phyloP scores from a whole-genome alignment of 2,888 invertebrate species.

The Rhodophaea formosa region DNA sequence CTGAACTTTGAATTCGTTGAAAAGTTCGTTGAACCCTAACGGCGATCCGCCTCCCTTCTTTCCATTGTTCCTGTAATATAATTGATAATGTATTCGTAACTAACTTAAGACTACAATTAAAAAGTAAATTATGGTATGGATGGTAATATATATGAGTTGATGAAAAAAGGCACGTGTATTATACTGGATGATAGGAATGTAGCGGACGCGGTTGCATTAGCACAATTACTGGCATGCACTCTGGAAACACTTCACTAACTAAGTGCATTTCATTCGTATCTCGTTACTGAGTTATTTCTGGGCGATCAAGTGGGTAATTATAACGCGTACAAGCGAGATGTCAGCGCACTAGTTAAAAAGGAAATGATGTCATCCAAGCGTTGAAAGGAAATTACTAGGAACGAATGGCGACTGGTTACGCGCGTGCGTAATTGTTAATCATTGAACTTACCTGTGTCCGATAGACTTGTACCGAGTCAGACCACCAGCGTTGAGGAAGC shows the following conservation, averaged over 20 bases:
- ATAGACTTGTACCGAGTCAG: conserved; percentile 88
- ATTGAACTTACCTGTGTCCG: conserved; percentile 79
- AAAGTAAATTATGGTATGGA: not conserved
- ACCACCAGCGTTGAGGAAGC: conserved; percentile 91
- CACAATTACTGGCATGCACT: conserved; percentile 67
- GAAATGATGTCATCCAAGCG: conserved; percentile 48
- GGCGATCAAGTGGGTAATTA: conserved; percentile 45
- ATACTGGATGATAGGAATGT: conserved; percentile 62
- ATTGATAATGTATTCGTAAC: conserved; percentile 17
- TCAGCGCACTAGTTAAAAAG: conserved; percentile 45
- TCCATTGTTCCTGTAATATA: conserved; percentile 80
- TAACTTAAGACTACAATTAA: not conserved
- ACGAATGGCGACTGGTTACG: conserved; percentile 37
- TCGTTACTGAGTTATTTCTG: conserved; percentile 52
- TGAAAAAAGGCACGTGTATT: conserved; percentile 41
- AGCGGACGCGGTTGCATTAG: conserved; percentile 64
- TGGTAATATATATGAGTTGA: not conserved
- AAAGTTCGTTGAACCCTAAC: conserved; percentile 91
- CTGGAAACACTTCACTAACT: conserved; percentile 60
- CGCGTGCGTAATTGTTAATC: conserved; percentile 30
- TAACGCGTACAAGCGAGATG: conserved; percentile 38
- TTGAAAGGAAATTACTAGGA: conserved; percentile 42
- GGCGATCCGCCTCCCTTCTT: conserved; percentile 88
- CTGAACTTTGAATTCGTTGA: conserved; percentile 92
- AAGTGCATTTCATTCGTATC: conserved; percentile 53